Percentiles rank a stretch among this genome's conserved stretches.
phyloP scores from a whole-genome alignment of 2,888 invertebrate genomes.

The Nemurella pictetii region DNA sequence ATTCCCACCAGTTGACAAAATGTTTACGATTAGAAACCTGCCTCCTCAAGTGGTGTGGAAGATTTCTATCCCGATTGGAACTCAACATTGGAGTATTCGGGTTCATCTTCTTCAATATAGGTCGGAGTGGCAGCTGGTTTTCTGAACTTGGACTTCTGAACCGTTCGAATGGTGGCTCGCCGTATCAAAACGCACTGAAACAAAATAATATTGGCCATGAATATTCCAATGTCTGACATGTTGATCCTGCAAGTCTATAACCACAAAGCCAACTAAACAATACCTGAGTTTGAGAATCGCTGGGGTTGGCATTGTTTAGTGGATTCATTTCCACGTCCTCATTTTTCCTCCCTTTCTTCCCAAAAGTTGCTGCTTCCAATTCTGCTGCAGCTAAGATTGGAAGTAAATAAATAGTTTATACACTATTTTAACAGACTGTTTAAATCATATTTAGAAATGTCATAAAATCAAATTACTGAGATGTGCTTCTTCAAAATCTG shows the following conservation, averaged over 20 bases:
- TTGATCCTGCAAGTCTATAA: not conserved
- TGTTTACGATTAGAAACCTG: too few relatives aligned
- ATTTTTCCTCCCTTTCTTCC: not conserved
- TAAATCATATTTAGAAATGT: too few relatives aligned
- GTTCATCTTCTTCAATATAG: constrained; percentile 40
- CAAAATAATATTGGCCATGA: not conserved
- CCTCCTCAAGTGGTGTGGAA: too few relatives aligned
- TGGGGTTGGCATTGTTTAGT: not conserved
- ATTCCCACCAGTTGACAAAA: too few relatives aligned
- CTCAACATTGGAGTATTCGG: constrained; percentile 36
- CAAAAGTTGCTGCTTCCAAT: not conserved
- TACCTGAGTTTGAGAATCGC: constrained; percentile 6
- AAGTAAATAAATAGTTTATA: not conserved
- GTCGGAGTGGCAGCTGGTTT: constrained; percentile 39
- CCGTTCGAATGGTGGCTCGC: constrained; percentile 42
- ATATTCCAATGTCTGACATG: too few relatives aligned
- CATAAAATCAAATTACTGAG: constrained; percentile 48
- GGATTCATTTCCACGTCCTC: not conserved
- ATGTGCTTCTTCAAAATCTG: constrained; percentile 56
- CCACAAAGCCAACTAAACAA: not conserved
- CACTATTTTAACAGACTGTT: too few relatives aligned
- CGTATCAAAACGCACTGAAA: constrained; percentile 44
- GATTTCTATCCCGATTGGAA: too few relatives aligned
- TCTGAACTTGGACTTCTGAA: constrained; percentile 43
- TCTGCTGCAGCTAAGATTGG: constrained; percentile 13